These are phyloP conservation scores for Apodemus agrarius DNA, from an alignment of 2,797 vertebrate species.

Conservation along the genomic window DNA sequence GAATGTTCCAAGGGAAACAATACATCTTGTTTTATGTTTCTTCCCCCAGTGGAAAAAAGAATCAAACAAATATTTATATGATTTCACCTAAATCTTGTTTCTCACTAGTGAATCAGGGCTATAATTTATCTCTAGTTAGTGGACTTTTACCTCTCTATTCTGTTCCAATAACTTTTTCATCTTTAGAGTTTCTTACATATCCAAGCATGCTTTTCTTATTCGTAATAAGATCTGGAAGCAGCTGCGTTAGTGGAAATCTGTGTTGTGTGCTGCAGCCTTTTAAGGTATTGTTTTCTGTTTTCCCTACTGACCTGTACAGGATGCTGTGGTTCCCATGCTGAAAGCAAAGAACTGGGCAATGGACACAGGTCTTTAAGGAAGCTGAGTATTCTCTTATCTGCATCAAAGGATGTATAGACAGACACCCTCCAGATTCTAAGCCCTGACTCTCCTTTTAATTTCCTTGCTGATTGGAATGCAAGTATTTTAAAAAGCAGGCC, in stretches of 20 bases:
- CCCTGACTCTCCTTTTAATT: neutral
- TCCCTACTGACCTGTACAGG: neutral
- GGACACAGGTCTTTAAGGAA: neutral
- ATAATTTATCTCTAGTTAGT: constrained; percentile 16
- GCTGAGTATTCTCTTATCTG: neutral
- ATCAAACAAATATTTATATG: constrained; percentile 52
- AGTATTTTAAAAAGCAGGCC: neutral
- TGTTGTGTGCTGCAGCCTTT: neutral
- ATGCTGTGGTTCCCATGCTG: neutral
- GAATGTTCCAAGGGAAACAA: constrained; percentile 37
- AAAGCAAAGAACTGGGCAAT: neutral
- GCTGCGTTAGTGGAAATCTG: neutral
- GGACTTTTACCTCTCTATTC: constrained; percentile 9
- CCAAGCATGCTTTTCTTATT: neutral
- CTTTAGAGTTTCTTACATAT: neutral
- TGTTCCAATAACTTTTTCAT: neutral
- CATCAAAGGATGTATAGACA: neutral
- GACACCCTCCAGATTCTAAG: neutral
- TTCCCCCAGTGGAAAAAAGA: constrained; percentile 38
- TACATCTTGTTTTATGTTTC: constrained; percentile 59
- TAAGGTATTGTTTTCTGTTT: neutral
- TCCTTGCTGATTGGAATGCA: neutral
- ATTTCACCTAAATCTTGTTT: constrained; percentile 53
- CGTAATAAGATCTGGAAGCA: neutral
- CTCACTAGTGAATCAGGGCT: neutral